Evolutionary conservation across 2,888 invertebrate species (phyloP).

Genomic region (Dolomedes plantarius): DNA sequence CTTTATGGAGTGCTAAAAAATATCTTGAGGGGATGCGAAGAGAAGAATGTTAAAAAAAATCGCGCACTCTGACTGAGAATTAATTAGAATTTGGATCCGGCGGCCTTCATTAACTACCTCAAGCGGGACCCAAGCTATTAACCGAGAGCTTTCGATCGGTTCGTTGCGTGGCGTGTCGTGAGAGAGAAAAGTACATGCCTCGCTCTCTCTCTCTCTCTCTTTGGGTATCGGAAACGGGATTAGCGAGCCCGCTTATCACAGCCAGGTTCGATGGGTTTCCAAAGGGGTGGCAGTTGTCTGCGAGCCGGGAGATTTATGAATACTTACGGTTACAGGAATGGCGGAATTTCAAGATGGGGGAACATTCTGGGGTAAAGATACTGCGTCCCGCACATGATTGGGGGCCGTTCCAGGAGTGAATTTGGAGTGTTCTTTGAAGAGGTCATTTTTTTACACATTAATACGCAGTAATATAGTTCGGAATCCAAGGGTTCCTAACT

Average conservation of each 20-base stretch:
- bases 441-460: too few species aligned
- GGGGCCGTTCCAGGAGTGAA: too few species aligned
- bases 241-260: background rate
- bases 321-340: background rate
- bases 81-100: slow-evolving; percentile 3
- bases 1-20: background rate
- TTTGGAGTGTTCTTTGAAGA: too few species aligned
- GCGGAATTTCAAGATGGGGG: background rate
- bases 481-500: too few species aligned
- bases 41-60: background rate
- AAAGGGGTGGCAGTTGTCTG: background rate
- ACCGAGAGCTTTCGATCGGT: background rate
- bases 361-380: too few species aligned
- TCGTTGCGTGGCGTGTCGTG: background rate
- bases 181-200: too few species aligned
- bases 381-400: too few species aligned
- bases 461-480: too few species aligned
- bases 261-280: background rate
- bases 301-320: background rate
- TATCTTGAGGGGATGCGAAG: background rate
- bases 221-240: background rate
- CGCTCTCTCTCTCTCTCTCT: too few species aligned
- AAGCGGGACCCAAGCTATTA: background rate
- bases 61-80: background rate
- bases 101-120: background rate